A percentile compares a stretch with the other conserved stretches of the same genome.
Conservation (phyloP, 2,113 vertebrate genomes). For the Rhagologus leucostigma region DNA sequence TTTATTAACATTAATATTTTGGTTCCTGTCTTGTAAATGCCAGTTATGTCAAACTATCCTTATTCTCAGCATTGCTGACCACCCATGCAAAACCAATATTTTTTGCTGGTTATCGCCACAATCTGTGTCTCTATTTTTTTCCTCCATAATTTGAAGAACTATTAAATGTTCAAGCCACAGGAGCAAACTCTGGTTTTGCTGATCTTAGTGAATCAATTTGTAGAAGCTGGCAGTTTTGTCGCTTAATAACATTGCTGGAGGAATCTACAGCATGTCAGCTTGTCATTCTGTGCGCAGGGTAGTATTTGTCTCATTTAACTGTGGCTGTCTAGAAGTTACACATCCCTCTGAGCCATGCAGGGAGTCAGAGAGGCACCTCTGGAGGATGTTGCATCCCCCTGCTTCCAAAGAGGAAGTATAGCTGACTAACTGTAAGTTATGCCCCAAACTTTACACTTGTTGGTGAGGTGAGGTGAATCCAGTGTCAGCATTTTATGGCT, state of each 20-base stretch:
- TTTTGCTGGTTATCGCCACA: background rate
- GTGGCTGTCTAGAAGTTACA: background rate
- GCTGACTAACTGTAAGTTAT: background rate
- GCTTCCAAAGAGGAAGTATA: background rate
- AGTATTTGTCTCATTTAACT: background rate
- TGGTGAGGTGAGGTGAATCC: background rate
- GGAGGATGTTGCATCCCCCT: background rate
- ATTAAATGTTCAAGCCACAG: background rate
- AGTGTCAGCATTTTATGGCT: background rate
- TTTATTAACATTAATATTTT: background rate
- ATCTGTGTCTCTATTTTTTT: background rate
- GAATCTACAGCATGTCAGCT: background rate
- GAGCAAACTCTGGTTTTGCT: background rate
- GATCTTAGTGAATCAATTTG: background rate
- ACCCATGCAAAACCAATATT: background rate
- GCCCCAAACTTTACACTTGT: background rate
- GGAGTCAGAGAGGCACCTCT: background rate
- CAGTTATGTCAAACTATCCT: background rate
- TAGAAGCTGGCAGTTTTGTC: background rate
- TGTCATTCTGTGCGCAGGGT: background rate
- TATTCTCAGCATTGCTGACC: background rate
- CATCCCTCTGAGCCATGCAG: background rate
- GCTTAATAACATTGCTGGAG: background rate
- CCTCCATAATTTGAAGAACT: background rate
- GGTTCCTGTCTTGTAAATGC: background rate